Conservation (phyloP, 2,888 invertebrate genomes). For the Oligia fasciuncula region DNA sequence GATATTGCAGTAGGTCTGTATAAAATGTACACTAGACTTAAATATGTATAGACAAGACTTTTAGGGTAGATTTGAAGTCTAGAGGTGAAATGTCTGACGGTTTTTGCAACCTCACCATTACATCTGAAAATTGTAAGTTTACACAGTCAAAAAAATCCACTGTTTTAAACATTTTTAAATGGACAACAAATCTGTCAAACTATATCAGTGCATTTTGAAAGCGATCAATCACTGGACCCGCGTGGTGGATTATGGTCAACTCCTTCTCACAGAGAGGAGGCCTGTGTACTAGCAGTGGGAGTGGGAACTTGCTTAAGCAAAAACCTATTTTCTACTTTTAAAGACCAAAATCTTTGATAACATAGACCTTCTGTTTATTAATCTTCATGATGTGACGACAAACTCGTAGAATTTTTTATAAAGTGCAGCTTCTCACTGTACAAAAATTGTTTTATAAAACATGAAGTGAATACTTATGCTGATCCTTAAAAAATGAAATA, state of each 20-base stretch:
- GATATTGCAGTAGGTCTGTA: constrained; percentile 16
- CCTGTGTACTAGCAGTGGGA: not conserved
- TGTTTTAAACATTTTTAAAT: not conserved
- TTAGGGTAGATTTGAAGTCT: not conserved
- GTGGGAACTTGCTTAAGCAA: no score
- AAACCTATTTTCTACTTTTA: not conserved
- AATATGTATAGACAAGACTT: constrained; percentile 1
- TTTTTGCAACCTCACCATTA: not conserved
- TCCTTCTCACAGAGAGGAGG: not conserved
- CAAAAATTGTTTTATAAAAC: constrained; percentile 23
- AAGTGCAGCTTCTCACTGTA: constrained; percentile 18
- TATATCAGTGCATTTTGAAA: no score
- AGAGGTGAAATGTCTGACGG: no score
- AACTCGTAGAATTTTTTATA: constrained; percentile 37
- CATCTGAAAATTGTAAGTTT: not conserved
- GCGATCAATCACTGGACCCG: no score
- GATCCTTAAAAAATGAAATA: constrained; percentile 23
- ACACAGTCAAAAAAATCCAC: not conserved
- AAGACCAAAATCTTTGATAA: not conserved
- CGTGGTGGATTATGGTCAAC: not conserved
- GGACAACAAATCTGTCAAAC: not conserved
- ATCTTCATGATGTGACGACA: not conserved
- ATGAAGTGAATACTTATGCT: constrained; percentile 8
- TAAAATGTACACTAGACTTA: not conserved
- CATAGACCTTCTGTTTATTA: constrained; percentile 12